Evolutionary conservation across 2,113 vertebrate genomes (phyloP).

Genomic region (Corvus cornix): DNA sequence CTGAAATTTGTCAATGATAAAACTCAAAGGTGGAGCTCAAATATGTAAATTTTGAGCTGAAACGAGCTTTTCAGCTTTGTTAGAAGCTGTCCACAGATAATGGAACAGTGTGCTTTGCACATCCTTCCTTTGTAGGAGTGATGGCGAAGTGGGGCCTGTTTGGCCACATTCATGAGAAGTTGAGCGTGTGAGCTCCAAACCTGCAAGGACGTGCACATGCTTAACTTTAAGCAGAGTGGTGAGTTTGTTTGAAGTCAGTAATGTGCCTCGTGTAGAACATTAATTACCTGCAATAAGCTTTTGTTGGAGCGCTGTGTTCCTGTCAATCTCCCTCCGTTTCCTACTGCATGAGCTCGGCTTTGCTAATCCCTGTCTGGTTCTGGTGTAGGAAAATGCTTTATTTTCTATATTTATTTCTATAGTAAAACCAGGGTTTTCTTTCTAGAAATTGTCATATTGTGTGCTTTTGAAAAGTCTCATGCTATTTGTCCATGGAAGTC

Average conservation of each 20-base stretch:
- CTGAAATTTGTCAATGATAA: neutral
- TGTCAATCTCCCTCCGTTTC: neutral
- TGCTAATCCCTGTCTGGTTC: neutral
- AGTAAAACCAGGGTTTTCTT: neutral
- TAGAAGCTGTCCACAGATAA: neutral
- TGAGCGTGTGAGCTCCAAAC: neutral
- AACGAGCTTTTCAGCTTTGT: neutral
- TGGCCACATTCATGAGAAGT: neutral
- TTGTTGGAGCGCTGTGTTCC: neutral
- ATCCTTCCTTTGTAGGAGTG: neutral
- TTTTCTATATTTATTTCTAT: neutral
- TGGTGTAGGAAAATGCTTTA: neutral
- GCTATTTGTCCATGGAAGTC: neutral
- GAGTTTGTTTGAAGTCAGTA: constrained; percentile 36
- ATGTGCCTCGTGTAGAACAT: neutral
- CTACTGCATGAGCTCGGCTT: neutral
- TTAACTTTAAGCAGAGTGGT: neutral
- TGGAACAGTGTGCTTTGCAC: neutral
- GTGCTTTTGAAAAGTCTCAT: neutral
- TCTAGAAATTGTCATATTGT: neutral
- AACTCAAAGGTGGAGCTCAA: neutral
- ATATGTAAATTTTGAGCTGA: neutral
- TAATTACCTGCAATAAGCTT: constrained; percentile 14
- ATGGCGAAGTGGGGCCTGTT: neutral
- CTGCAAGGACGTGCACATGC: constrained; percentile 34